Percentiles rank a stretch among this genome's conserved stretches.
Conservation (phyloP, 2,113 vertebrate species). For the Anas platyrhynchos region DNA sequence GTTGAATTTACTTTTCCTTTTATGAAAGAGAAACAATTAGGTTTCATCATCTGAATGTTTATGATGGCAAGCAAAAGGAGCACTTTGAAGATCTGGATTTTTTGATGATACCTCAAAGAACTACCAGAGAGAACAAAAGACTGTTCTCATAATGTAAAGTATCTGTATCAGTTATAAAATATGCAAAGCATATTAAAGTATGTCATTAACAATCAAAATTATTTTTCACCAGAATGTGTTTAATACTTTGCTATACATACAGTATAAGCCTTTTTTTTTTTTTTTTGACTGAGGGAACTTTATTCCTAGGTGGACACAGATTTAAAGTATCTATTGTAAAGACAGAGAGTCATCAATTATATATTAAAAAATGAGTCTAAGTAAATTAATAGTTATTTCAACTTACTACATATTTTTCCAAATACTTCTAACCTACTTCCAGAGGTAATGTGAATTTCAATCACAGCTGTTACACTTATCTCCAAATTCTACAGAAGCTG, state of each 20-base stretch:
- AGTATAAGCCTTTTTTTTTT: not conserved
- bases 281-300: not conserved
- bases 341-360: not conserved
- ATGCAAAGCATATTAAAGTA: not conserved
- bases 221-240: not conserved
- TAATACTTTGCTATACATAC: not conserved
- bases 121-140: not conserved
- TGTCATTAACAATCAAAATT: not conserved
- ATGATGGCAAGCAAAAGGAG: not conserved
- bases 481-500: not conserved
- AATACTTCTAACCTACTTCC: not conserved
- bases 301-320: not conserved
- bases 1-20: not conserved
- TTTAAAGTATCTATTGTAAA: not conserved
- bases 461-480: not conserved
- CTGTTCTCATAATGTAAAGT: not conserved
- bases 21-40: not conserved
- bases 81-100: not conserved
- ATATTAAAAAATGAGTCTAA: not conserved
- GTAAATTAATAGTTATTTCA: not conserved
- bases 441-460: constrained; percentile 6
- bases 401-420: not conserved
- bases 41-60: not conserved
- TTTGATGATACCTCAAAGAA: not conserved
- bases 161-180: not conserved